A percentile compares a stretch with the other conserved stretches of the same genome.
These are phyloP conservation scores for Scaptomyza caliginosa DNA, from an alignment of 2,888 invertebrate species.

Conservation along the genomic window DNA sequence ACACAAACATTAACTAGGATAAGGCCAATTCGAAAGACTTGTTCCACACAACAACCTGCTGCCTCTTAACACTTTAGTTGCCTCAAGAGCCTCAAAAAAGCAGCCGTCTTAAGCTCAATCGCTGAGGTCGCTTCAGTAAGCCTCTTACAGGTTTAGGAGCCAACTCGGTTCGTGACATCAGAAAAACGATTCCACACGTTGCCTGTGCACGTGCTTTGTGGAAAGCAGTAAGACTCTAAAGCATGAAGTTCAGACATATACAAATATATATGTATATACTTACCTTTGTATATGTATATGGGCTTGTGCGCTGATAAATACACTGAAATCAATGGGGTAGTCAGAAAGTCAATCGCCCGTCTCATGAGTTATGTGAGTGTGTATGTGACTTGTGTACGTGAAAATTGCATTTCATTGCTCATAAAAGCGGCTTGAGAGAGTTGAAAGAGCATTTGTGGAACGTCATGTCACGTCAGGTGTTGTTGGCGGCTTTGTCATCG, in stretches of 20 bases:
- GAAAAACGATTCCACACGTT: constrained; percentile 27
- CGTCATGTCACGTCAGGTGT: constrained; percentile 54
- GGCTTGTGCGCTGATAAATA: constrained; percentile 42
- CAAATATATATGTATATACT: background rate
- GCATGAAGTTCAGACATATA: constrained; percentile 4
- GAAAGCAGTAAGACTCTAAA: constrained; percentile 14
- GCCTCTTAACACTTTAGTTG: constrained; percentile 24
- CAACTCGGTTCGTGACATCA: constrained; percentile 40
- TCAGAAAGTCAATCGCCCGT: constrained; percentile 37
- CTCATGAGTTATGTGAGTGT: constrained; percentile 37
- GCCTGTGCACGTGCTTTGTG: constrained; percentile 22
- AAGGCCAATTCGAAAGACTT: constrained; percentile 13
- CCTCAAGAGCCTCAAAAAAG: constrained; percentile 1
- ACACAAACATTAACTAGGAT: constrained; percentile 5
- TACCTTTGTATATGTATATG: background rate
- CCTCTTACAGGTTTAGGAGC: constrained; percentile 32
- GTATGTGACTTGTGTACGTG: constrained; percentile 67
- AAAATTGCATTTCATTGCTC: constrained; percentile 72
- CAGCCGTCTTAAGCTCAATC: constrained; percentile 15
- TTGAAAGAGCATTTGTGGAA: constrained; percentile 6
- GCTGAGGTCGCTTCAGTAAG: constrained; percentile 61
- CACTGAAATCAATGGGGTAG: constrained; percentile 63
- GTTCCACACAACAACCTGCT: background rate
- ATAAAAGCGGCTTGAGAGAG: constrained; percentile 4
- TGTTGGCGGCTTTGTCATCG: constrained; percentile 38